These are phyloP conservation scores for Myopa tessellatipennis DNA, from an alignment of 2,888 invertebrate species.

Conservation along the genomic window DNA sequence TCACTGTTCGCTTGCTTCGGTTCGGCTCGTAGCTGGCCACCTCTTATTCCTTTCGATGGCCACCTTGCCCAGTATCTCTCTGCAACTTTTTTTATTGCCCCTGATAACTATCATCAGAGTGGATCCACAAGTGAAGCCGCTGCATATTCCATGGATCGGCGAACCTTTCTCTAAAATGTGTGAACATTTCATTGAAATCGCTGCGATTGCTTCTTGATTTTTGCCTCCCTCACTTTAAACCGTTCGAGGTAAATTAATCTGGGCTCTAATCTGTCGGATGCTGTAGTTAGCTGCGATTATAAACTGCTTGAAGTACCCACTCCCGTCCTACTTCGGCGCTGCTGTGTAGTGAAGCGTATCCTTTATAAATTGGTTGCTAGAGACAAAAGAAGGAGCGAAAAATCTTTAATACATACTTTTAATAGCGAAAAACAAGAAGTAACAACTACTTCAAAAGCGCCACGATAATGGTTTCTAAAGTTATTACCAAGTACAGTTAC, in stretches of 20 bases:
- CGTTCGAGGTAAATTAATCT: conserved; percentile 33
- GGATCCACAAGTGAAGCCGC: neutral
- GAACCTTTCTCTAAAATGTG: conserved; percentile 34
- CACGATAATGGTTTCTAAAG: conserved; percentile 13
- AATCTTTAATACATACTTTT: neutral
- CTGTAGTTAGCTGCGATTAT: conserved; percentile 29
- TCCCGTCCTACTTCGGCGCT: neutral
- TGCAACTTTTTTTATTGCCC: conserved; percentile 26
- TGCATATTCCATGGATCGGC: neutral
- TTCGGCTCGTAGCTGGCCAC: neutral
- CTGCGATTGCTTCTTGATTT: conserved; percentile 22
- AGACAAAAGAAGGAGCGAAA: neutral
- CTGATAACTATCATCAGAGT: conserved; percentile 45
- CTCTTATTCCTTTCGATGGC: neutral
- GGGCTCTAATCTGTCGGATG: conserved; percentile 22
- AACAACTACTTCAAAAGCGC: conserved; percentile 5
- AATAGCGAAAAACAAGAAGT: conserved; percentile 7
- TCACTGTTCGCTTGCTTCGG: conserved; percentile 12
- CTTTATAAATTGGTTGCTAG: conserved; percentile 5
- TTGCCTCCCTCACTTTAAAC: neutral
- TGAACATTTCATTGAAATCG: conserved; percentile 40
- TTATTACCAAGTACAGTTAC: neutral
- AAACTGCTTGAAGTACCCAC: conserved; percentile 15
- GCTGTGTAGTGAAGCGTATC: conserved; percentile 21
- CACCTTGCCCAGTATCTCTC: too few relatives aligned